Base-by-base conservation (phyloP, 2,888 invertebrate species). In the Troides aeacus region DNA sequence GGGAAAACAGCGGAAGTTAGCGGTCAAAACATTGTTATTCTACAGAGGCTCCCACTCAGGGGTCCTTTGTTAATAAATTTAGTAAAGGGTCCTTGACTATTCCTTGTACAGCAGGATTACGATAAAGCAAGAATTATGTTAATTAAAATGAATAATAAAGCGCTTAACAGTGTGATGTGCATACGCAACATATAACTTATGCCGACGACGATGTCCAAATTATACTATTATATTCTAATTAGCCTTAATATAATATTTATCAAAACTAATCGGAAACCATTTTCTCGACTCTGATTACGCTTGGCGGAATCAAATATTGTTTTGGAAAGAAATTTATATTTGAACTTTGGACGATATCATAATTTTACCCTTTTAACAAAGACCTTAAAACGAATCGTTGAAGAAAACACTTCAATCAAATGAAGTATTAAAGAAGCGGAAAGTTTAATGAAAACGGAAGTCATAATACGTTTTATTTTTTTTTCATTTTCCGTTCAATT, bases 1-100 rank as follows among this genome's bases (percentile, higher is more conserved):
- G 86, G 86, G 88, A 88, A 88, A 89, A 87, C 77, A 84, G 84
- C 86, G 88, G 87, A 88, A 86, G 85, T 83, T 86, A 83, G 84
- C 83, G 88, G 88, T 89, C 89, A 91, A 91, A 91, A 90, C 89
- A 92, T 90, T 92, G 87, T 90, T 90, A 91, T 92, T 91, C 90
- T 84, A 79, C 81, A 79, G 84, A 84, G 85, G 84, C 77, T 70
- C 76, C 72, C 77, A 72, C 74, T 74, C 69, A 81, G 80, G 77
- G 78, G 80, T 79, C 82, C 84, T 79, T 83, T 88, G 87, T 89
- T 90, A 92, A 92, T 92, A 88, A 90, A 90, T 90, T 90, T 87
- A 76, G 81, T 78, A 88, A 83, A 85, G 85, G 56, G 53, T 50
- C 59, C 58, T 64, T 63, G 23, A 53, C 30, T 62, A 59, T 18